Percentiles rank a stretch among this genome's conserved stretches.
Conservation (phyloP, 2,888 invertebrate species). For the Siphonodentalium dalli region DNA sequence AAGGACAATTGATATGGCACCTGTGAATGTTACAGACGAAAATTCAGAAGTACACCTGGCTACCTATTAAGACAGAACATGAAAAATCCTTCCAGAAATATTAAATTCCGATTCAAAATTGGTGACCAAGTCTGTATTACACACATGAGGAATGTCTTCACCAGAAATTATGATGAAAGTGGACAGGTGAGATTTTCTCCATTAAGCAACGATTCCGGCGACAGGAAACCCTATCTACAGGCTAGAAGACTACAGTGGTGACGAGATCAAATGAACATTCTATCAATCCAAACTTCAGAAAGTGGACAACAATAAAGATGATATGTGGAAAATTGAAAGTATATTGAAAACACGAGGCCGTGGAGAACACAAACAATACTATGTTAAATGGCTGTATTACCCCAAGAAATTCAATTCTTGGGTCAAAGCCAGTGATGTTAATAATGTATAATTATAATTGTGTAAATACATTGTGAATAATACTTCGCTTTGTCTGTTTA, state of each 20-base stretch:
- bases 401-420: constrained; percentile 32
- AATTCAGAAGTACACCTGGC: constrained; percentile 23
- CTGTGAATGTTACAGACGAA: constrained; percentile 16
- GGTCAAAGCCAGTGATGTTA: too few relatives aligned
- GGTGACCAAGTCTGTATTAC: constrained; percentile 25
- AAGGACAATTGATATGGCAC: constrained; percentile 31
- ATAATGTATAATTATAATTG: too few relatives aligned
- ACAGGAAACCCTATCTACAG: constrained; percentile 25
- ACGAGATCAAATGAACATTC: constrained; percentile 29
- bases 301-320: constrained; percentile 20
- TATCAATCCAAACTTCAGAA: constrained; percentile 28
- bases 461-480: too few relatives aligned
- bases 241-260: constrained; percentile 21
- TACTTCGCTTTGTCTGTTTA: too few relatives aligned
- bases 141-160: constrained; percentile 25
- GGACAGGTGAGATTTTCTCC: constrained; percentile 28
- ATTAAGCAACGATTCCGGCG: constrained; percentile 23
- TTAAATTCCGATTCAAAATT: constrained; percentile 29
- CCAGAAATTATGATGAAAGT: constrained; percentile 27
- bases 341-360: constrained; percentile 28
- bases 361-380: constrained; percentile 27
- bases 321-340: constrained; percentile 27
- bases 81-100: too few relatives aligned
- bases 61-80: constrained; percentile 18
- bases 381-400: constrained; percentile 32